A percentile compares a stretch with the other conserved stretches of the same genome.
Evolutionary conservation across 2,888 invertebrate genomes (phyloP).

Genomic region (Chrysina gloriosa): DNA sequence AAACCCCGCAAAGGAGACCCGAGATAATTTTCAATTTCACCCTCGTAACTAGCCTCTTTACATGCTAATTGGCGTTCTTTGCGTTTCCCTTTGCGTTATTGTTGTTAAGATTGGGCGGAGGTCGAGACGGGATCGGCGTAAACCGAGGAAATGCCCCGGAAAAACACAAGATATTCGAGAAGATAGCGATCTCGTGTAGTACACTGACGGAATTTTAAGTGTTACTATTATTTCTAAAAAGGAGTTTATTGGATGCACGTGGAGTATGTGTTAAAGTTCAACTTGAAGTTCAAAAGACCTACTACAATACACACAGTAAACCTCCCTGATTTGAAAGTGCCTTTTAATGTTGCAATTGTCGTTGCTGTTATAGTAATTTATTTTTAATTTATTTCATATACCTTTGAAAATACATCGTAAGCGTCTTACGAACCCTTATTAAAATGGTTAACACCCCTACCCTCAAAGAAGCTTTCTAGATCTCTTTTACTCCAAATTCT

Average conservation of each 20-base stretch:
- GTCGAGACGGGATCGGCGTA: background rate
- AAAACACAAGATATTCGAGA: background rate
- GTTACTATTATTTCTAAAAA: background rate
- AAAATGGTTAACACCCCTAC: too few relatives aligned
- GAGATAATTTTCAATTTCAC: constrained; percentile 48
- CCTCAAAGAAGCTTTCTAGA: too few relatives aligned
- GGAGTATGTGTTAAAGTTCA: background rate
- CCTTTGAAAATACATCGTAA: too few relatives aligned
- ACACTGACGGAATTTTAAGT: background rate
- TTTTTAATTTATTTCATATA: too few relatives aligned
- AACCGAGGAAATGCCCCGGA: background rate
- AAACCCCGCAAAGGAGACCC: constrained; percentile 28
- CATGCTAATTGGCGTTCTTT: constrained; percentile 48
- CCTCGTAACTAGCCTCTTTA: constrained; percentile 48
- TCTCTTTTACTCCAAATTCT: too few relatives aligned
- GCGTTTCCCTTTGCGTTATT: constrained; percentile 44
- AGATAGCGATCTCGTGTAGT: background rate
- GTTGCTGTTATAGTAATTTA: too few relatives aligned
- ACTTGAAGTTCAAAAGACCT: too few relatives aligned
- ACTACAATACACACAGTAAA: too few relatives aligned
- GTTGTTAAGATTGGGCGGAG: constrained; percentile 41
- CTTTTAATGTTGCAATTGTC: too few relatives aligned
- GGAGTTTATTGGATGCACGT: background rate
- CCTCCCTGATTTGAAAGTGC: too few relatives aligned
- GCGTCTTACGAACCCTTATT: too few relatives aligned